Base-by-base conservation (phyloP, 2,797 vertebrate genomes). In the Tragopan temminckii region DNA sequence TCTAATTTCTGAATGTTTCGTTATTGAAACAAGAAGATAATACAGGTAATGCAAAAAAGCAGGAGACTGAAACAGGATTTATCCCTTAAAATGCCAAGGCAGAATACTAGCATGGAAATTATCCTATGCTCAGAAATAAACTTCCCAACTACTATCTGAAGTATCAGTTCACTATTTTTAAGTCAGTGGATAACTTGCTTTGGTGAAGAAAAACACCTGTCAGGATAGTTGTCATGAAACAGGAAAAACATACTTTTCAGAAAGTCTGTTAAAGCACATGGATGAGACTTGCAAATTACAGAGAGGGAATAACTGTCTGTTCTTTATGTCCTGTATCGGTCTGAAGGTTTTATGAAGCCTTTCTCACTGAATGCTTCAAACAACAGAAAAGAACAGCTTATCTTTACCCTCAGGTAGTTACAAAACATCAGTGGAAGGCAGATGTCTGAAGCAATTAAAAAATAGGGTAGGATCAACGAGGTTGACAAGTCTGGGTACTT, bases 241-340 rank as follows among this genome's bases (percentile, higher is more conserved):
- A 85, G 14, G 10, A 81, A 40, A 85, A 85, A 67, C 3, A 21
- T 2, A 69, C 46, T 33, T 80, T 88, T 85, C 43, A 67, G 33
- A 33, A 78, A 70, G 33, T 48, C 52, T 85, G 57, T 71, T 36
- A 84, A 53, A 70, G 29, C n/a, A 82, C 18, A n/a, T 0, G 19
- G n/a, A 63, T n/a, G 29, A 71, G 71, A 86, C n/a, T n/a, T 63
- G 45, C 21, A 69, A 80, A 86, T 70, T 66, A 89, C 23, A 59
- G 36, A 64, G 61, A 79, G 11, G 13, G 35, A 88, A 82, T 2
- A 7, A 1, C 62, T 2, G 7, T 1, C 0, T 92, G 53, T 17
- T 70, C 6, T 52, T 63, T 67, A 61, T 27, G n/a, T 57, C 57
- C 31, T 74, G 0, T 17, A 21, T 43, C 25, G 55, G 19, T 9